Percentiles rank a stretch among this genome's conserved stretches.
phyloP scores from a whole-genome alignment of 2,797 vertebrate species.

The Chaenodraco wilsoni region DNA sequence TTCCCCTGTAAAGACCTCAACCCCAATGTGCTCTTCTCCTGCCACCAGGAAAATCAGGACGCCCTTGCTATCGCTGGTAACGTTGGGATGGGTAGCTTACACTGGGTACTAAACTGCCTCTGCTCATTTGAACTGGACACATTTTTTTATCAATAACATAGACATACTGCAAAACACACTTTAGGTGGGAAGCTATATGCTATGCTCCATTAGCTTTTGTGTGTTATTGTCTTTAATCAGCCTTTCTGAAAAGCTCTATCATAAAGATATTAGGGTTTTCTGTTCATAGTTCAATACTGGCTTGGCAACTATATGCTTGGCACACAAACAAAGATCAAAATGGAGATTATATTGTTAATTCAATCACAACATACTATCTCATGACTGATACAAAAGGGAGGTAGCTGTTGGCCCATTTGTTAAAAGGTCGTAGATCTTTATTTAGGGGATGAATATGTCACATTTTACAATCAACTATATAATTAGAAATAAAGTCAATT shows the following conservation, averaged over 20 bases:
- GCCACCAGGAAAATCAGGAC: conserved; percentile 96
- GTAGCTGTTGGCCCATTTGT: background rate
- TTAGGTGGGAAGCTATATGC: background rate
- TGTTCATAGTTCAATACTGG: background rate
- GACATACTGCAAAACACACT: background rate
- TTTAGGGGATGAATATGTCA: background rate
- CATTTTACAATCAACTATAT: background rate
- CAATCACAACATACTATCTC: background rate
- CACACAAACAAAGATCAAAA: background rate
- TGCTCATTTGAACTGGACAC: background rate
- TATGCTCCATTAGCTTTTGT: background rate
- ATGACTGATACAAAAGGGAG: background rate
- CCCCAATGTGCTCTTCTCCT: conserved; percentile 94
- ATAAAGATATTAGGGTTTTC: background rate
- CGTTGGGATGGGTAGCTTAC: background rate
- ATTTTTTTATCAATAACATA: conserved; percentile 1
- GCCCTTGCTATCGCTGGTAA: conserved; percentile 91
- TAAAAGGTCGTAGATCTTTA: background rate
- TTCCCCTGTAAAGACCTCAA: conserved; percentile 94
- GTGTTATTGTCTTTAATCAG: background rate
- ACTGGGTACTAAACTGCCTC: background rate
- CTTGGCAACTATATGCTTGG: background rate
- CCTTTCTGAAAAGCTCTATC: background rate
- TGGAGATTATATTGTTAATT: background rate
- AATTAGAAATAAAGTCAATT: too few relatives aligned